These are phyloP conservation scores for Neoscelio sp. DNA, from an alignment of 2,888 invertebrate genomes.

Conservation along the genomic window DNA sequence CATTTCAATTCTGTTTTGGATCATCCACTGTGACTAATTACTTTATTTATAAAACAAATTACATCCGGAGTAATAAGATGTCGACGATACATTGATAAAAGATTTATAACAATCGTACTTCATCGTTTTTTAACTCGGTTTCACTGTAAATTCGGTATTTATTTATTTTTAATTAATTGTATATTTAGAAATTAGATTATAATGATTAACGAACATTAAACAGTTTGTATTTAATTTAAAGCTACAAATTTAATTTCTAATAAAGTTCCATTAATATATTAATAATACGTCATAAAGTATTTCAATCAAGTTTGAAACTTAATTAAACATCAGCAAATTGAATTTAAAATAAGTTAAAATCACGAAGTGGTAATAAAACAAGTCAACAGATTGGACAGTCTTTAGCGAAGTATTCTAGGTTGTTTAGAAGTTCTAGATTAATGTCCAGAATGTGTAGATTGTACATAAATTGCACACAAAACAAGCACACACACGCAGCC, in stretches of 20 bases:
- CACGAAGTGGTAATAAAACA: too few relatives aligned
- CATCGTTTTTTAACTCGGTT: slow-evolving; percentile 3
- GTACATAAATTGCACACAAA: slow-evolving; percentile 62
- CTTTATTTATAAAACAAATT: slow-evolving; percentile 67
- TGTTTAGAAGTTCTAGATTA: slow-evolving; percentile 56
- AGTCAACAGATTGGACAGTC: slow-evolving; percentile 35
- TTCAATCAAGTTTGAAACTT: too few relatives aligned
- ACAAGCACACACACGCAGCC: slow-evolving; percentile 67
- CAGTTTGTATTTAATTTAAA: too few relatives aligned
- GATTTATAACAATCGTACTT: slow-evolving; percentile 27
- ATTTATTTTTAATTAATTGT: slow-evolving; percentile 6
- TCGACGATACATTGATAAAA: slow-evolving; percentile 43
- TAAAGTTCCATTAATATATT: too few relatives aligned
- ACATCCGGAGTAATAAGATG: slow-evolving; percentile 54
- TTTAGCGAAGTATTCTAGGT: slow-evolving; percentile 42
- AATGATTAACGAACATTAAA: too few relatives aligned
- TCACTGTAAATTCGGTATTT: neutral
- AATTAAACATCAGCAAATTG: too few relatives aligned
- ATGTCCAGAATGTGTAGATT: slow-evolving; percentile 56
- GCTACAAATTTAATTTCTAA: too few relatives aligned
- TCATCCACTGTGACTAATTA: slow-evolving; percentile 61
- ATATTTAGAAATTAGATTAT: too few relatives aligned
- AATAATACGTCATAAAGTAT: too few relatives aligned
- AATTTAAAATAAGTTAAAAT: too few relatives aligned
- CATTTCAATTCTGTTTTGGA: slow-evolving; percentile 57